These are phyloP conservation scores for Cephus sareptanus DNA, from an alignment of 2,888 invertebrate genomes.

Conservation along the genomic window DNA sequence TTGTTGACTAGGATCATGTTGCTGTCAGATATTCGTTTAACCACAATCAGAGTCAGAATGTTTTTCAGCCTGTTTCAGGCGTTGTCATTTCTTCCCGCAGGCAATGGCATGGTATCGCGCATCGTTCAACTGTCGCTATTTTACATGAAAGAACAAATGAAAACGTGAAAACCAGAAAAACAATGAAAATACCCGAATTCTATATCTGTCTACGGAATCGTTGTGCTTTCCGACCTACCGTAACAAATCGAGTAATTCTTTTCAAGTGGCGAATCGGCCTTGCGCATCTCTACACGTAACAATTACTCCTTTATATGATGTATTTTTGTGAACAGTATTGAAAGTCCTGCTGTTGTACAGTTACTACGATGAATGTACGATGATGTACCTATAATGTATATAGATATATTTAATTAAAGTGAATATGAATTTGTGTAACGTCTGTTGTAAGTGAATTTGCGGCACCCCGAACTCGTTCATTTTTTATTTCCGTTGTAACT, in stretches of 20 bases:
- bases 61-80: neutral
- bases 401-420: slow-evolving; percentile 65
- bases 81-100: neutral
- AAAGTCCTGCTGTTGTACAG: slow-evolving; percentile 62
- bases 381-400: slow-evolving; percentile 64
- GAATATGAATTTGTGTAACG: slow-evolving; percentile 62
- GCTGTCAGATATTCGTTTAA: neutral
- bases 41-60: neutral
- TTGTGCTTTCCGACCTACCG: neutral
- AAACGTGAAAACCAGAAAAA: neutral
- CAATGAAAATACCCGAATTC: neutral
- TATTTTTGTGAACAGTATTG: slow-evolving; percentile 66
- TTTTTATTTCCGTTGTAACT: neutral
- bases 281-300: slow-evolving; percentile 46
- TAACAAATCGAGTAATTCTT: slow-evolving; percentile 22
- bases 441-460: neutral
- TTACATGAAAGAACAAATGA: neutral
- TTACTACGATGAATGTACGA: slow-evolving; percentile 60
- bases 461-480: neutral
- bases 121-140: neutral
- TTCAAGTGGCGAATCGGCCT: slow-evolving; percentile 42
- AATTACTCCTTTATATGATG: slow-evolving; percentile 40
- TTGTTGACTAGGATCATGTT: neutral
- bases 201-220: neutral
- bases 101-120: neutral